phyloP scores from a whole-genome alignment of 2,888 invertebrate genomes.

The Eremobia ochroleuca region DNA sequence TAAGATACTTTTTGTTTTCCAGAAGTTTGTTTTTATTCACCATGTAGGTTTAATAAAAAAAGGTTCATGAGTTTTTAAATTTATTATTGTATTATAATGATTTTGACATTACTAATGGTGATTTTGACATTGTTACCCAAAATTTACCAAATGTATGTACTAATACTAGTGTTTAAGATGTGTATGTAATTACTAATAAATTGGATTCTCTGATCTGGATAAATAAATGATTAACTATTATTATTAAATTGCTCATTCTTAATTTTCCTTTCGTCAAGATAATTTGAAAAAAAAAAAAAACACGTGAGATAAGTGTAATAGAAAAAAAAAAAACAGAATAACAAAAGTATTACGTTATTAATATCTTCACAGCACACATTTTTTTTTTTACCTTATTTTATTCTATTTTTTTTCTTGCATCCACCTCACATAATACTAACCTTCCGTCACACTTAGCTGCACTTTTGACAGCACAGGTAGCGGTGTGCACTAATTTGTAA shows the following conservation, averaged over 20 bases:
- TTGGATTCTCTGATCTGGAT: no score
- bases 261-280: background rate
- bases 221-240: no score
- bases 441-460: slow-evolving; percentile 77
- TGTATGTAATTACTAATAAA: no score
- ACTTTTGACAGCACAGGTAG: slow-evolving; percentile 79
- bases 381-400: background rate
- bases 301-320: no score
- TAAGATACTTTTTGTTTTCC: background rate
- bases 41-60: background rate
- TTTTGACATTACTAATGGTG: no score
- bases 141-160: no score
- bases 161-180: no score
- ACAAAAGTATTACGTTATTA: no score
- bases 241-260: background rate
- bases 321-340: background rate
- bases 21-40: background rate
- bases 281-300: no score
- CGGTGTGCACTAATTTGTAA: slow-evolving; percentile 83
- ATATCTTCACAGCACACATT: background rate
- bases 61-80: no score
- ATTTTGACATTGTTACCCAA: no score
- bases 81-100: no score
- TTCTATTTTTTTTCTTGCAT: slow-evolving; percentile 25
- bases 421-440: slow-evolving; percentile 62